phyloP scores from a whole-genome alignment of 2,888 invertebrate species.

The Aphodius sticticus region DNA sequence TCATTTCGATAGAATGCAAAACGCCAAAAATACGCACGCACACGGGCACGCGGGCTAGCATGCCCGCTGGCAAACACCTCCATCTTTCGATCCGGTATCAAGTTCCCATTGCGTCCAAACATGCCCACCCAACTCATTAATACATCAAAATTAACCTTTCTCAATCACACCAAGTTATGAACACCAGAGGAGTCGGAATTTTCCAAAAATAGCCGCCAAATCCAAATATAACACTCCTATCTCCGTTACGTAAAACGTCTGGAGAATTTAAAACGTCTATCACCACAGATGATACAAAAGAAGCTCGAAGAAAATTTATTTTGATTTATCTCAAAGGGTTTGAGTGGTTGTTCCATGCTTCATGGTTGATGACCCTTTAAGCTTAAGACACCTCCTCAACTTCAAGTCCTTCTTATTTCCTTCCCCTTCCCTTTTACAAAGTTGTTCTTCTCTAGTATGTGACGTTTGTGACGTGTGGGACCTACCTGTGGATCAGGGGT shows the following conservation, averaged over 20 bases:
- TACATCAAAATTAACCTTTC: background rate
- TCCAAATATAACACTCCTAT: background rate
- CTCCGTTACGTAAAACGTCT: background rate
- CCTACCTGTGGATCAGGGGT: slow-evolving; percentile 57
- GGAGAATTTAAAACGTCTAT: background rate
- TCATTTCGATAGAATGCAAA: slow-evolving; percentile 4
- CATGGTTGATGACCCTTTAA: too few relatives aligned
- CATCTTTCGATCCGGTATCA: background rate
- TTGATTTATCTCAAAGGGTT: too few relatives aligned
- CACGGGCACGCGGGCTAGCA: background rate
- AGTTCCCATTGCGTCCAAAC: background rate
- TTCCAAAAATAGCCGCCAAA: background rate
- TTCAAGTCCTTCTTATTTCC: too few relatives aligned
- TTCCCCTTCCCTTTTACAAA: too few relatives aligned
- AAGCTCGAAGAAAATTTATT: too few relatives aligned
- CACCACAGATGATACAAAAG: too few relatives aligned
- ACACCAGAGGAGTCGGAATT: background rate
- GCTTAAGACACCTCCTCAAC: too few relatives aligned
- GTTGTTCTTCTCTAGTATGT: slow-evolving; percentile 22
- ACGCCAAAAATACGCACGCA: background rate
- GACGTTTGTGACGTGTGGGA: slow-evolving; percentile 37
- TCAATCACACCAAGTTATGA: background rate
- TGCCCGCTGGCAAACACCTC: background rate
- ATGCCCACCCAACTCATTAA: background rate
- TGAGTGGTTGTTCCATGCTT: too few relatives aligned